Percentiles rank a stretch among this genome's conserved stretches.
Evolutionary conservation across 2,113 vertebrate species (phyloP).

Genomic region (Artemisiospiza belli): DNA sequence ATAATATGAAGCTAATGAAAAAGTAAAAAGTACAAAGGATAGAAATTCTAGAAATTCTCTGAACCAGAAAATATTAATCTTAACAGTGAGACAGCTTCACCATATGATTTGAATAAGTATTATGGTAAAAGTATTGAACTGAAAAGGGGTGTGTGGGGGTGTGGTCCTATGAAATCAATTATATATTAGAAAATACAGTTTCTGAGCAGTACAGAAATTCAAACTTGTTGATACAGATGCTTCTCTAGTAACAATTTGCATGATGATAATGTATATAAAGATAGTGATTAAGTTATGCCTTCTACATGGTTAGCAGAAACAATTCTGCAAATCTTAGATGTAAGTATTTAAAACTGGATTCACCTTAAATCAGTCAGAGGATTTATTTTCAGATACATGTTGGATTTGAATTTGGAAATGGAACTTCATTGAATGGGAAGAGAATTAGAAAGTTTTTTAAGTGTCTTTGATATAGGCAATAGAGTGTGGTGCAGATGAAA

Average conservation of each 20-base stretch:
- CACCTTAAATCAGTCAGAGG: background rate
- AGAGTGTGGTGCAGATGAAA: background rate
- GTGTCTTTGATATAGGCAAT: background rate
- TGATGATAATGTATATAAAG: background rate
- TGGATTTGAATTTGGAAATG: background rate
- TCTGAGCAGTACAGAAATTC: background rate
- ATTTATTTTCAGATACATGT: background rate
- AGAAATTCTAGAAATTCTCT: background rate
- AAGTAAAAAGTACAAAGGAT: slow-evolving; percentile 13
- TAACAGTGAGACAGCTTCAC: background rate
- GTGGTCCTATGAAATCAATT: background rate
- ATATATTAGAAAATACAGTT: background rate
- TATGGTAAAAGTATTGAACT: background rate
- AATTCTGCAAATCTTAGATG: background rate
- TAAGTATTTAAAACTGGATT: background rate
- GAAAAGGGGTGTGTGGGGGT: rapidly evolving
- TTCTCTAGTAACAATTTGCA: background rate
- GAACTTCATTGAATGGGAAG: background rate
- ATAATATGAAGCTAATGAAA: slow-evolving; percentile 34
- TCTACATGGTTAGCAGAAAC: background rate
- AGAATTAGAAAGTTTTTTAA: background rate
- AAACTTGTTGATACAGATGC: background rate
- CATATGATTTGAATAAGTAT: background rate
- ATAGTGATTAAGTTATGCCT: background rate
- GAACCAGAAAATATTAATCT: background rate